Evolutionary conservation across 2,888 invertebrate species (phyloP), one percentile per base, ranked within the genome.

Genomic region (Drosophila eohydei): DNA sequence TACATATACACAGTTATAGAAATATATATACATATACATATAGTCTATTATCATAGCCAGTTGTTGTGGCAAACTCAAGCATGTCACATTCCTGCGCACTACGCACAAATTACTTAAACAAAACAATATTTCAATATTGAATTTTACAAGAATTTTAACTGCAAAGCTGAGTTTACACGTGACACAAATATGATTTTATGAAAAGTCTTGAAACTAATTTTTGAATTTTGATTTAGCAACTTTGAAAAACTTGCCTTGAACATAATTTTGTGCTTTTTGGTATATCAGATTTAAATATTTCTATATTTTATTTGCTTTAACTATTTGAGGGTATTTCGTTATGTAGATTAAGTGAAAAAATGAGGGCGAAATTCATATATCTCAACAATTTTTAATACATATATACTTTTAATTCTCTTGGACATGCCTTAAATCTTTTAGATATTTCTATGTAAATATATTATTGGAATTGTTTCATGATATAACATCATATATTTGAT

Each of bases 91-190:
- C 84, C 89, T 85, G 81, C 74, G 78, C 78, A 66, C 69, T 70
- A 81, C 78, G 88, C 89, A 81, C 85, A 76, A 82, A 71, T 77
- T 88, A 84, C 84, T 89, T 89, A 84, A 89, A 65, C 5, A 58
- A 30, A 36, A 11, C 16, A 60, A 62, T 9, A 41, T 36, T 28
- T 7, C 41, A 58, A 30, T 56, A 54, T 70, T 43, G 57, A 62
- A 74, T 48, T 78, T 59, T 43, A 55, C 16, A 51, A 52, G 51
- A 64, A 61, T 58, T 59, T 61, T 50, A 44, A 30, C 14, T 43
- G 26, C 21, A 67, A 34, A 55, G 7, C 52, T 41, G n/a, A 38
- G 59, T 73, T 73, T 30, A 66, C 66, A 65, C 51, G 46, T 59
- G 66, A 51, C 69, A 50, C 16, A 8, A 43, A 6, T 3, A 9